These are phyloP conservation scores for Oreotrochilus melanogaster DNA, from an alignment of 2,113 vertebrate species.

Conservation along the genomic window DNA sequence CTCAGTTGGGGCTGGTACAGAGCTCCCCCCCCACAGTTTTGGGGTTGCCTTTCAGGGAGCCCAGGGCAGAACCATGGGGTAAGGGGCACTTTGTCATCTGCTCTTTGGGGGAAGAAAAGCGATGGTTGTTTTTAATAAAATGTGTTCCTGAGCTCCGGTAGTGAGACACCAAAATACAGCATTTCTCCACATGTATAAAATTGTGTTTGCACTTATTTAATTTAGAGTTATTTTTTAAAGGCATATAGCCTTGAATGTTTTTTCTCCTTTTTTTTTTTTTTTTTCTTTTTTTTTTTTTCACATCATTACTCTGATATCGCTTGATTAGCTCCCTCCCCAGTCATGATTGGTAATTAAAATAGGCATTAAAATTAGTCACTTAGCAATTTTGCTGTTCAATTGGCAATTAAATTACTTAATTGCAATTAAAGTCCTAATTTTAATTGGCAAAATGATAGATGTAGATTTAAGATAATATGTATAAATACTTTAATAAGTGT, in stretches of 20 bases:
- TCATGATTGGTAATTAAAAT: constrained; percentile 97
- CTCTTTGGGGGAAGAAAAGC: neutral
- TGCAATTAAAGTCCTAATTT: constrained; percentile 94
- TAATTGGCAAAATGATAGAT: constrained; percentile 93
- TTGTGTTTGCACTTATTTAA: constrained; percentile 83
- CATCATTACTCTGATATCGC: constrained; percentile 88
- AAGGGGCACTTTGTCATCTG: neutral
- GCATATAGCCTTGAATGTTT: constrained; percentile 80
- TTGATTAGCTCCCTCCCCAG: constrained; percentile 91
- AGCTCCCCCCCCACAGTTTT: neutral
- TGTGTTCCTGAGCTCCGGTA: neutral
- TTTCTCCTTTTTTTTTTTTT: constrained; percentile 78
- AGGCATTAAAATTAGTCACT: constrained; percentile 95
- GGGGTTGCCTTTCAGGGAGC: neutral
- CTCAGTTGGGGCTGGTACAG: accelerated
- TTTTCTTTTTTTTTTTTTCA: constrained; percentile 80
- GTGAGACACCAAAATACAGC: constrained; percentile 51
- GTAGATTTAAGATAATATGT: constrained; percentile 92
- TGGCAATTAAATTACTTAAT: constrained; percentile 98
- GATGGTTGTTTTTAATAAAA: neutral
- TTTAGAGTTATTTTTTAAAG: constrained; percentile 77
- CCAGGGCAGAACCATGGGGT: neutral
- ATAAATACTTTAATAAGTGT: constrained; percentile 91
- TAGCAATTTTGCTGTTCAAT: constrained; percentile 97
- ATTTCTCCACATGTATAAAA: constrained; percentile 58